Conservation (phyloP, 2,113 vertebrate genomes). For the Centropus bengalensis region DNA sequence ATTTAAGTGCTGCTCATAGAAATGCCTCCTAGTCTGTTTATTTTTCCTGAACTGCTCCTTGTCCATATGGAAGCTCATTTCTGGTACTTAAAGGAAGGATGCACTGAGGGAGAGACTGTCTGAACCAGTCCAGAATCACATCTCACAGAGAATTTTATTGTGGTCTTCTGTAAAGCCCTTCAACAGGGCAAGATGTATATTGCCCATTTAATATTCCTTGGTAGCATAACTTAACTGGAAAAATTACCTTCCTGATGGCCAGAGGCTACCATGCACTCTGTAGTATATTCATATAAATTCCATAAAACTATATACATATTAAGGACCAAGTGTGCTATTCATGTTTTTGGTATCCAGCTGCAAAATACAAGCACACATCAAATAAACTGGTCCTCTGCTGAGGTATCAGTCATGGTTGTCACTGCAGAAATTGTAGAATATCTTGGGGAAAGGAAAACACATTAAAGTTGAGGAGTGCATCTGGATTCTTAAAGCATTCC, state of each 20-base stretch:
- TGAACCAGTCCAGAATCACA: background rate
- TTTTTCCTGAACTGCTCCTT: background rate
- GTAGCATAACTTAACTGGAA: background rate
- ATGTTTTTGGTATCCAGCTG: background rate
- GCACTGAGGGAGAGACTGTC: background rate
- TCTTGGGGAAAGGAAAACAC: background rate
- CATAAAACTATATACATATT: background rate
- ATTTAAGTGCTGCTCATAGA: slow-evolving; percentile 47
- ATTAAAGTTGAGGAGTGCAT: background rate
- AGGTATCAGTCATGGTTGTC: background rate
- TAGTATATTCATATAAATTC: background rate
- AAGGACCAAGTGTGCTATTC: background rate
- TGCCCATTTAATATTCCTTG: background rate
- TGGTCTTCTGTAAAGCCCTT: background rate
- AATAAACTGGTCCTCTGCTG: background rate
- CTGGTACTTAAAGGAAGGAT: background rate
- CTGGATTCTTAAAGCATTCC: slow-evolving; percentile 7
- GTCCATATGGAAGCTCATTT: background rate
- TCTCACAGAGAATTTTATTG: background rate
- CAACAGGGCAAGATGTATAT: background rate
- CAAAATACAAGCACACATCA: background rate
- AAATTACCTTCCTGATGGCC: background rate
- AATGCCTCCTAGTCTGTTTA: background rate
- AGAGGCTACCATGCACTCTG: background rate
- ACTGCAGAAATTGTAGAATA: background rate